Evolutionary conservation across 1,140 invertebrate genomes (phyloP).

Genomic region (Andrena cerasifolii): DNA sequence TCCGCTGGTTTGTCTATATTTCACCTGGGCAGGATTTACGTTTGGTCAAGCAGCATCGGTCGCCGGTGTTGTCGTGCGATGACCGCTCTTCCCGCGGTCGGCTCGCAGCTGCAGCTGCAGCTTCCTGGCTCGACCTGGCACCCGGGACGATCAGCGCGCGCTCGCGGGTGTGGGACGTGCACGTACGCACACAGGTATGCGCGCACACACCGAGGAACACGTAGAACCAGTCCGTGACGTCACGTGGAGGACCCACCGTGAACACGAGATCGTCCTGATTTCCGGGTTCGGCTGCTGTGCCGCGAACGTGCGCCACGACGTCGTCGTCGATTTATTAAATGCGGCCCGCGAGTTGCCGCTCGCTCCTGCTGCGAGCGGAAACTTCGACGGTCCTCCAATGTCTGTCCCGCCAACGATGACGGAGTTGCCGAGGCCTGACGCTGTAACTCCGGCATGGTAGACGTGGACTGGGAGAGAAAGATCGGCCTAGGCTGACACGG

Average conservation of each 20-base stretch:
- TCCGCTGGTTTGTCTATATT: constrained; percentile 40
- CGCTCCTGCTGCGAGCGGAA: not conserved
- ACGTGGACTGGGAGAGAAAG: too few species aligned
- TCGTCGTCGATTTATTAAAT: constrained; percentile 53
- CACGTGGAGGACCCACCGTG: constrained; percentile 46
- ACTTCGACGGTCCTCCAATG: not conserved
- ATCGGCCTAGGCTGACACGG: too few species aligned
- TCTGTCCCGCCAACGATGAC: too few species aligned
- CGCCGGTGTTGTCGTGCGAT: constrained; percentile 40
- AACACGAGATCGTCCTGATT: constrained; percentile 58
- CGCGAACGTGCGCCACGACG: constrained; percentile 44
- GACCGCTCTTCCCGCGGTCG: constrained; percentile 25
- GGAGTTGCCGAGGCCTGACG: too few species aligned
- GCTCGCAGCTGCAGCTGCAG: constrained; percentile 55
- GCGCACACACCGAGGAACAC: constrained; percentile 26
- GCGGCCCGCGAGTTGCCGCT: not conserved
- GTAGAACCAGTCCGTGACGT: constrained; percentile 61
- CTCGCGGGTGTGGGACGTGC: not conserved
- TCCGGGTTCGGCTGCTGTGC: constrained; percentile 59
- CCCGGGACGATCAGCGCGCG: constrained; percentile 23
- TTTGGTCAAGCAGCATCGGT: constrained; percentile 26
- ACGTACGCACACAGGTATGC: constrained; percentile 19
- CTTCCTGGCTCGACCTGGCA: constrained; percentile 54
- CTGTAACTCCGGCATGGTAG: too few species aligned
- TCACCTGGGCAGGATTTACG: constrained; percentile 43